These are phyloP conservation scores for Microtus richardsoni DNA, from an alignment of 2,113 vertebrate genomes.

Conservation along the genomic window DNA sequence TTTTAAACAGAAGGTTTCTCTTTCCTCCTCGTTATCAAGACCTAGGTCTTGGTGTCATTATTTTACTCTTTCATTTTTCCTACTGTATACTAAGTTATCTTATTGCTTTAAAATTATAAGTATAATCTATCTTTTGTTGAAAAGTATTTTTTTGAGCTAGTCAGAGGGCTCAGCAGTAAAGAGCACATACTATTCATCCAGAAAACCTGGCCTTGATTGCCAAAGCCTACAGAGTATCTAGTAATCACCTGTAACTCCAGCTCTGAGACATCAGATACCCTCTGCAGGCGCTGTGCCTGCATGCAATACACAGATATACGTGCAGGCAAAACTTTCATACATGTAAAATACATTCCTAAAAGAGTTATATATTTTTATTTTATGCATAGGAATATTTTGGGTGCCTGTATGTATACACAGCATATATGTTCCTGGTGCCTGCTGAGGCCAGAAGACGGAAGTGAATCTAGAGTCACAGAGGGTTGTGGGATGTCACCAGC, in stretches of 20 bases:
- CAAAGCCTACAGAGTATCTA: background rate
- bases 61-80: background rate
- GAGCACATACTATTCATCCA: background rate
- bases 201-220: background rate
- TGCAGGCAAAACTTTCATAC: background rate
- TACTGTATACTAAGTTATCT: background rate
- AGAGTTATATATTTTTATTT: background rate
- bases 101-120: background rate
- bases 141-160: background rate
- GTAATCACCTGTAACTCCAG: background rate
- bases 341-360: background rate
- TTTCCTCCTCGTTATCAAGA: background rate
- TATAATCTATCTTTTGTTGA: background rate
- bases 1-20: background rate
- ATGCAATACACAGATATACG: background rate
- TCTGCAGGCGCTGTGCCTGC: rapidly evolving
- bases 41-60: background rate
- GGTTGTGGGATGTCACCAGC: background rate
- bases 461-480: no score
- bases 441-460: background rate
- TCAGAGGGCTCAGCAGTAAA: background rate
- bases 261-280: background rate
- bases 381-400: background rate
- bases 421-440: no score
- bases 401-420: no score